phyloP scores from a whole-genome alignment of 2,113 vertebrate species.

The Onychorhynchus coronatus region DNA sequence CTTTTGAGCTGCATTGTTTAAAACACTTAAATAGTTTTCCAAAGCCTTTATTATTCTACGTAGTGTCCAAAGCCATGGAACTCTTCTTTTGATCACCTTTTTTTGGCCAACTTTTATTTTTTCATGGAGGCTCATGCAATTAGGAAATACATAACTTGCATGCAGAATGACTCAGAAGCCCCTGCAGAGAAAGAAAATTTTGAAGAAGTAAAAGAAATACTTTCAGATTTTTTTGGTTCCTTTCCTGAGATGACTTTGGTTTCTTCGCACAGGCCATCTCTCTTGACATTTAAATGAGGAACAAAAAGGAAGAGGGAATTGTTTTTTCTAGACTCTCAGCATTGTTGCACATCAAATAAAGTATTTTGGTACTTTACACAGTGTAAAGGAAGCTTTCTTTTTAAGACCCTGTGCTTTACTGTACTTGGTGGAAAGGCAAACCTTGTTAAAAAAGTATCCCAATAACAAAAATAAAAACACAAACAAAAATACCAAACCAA shows the following conservation, averaged over 20 bases:
- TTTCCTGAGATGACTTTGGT: not conserved
- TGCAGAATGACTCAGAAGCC: not conserved
- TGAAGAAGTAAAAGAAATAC: not conserved
- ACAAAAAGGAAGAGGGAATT: not conserved
- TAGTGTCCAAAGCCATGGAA: not conserved
- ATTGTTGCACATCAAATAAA: not conserved
- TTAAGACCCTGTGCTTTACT: not conserved
- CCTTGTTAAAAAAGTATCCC: rapidly evolving
- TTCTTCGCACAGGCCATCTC: not conserved
- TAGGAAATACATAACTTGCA: not conserved
- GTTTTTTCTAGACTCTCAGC: not conserved
- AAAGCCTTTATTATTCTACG: not conserved
- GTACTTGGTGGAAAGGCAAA: not conserved
- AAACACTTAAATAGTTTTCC: not conserved
- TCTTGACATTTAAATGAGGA: not conserved
- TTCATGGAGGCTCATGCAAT: not conserved
- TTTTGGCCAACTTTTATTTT: not conserved
- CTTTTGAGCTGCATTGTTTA: not conserved
- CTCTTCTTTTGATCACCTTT: not conserved
- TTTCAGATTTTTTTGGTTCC: not conserved
- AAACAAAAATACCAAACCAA: not conserved
- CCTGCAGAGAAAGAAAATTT: not conserved
- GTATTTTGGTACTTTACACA: not conserved
- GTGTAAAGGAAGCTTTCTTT: not conserved
- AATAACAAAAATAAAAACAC: not conserved